A percentile compares a stretch with the other conserved stretches of the same genome.
phyloP scores from a whole-genome alignment of 1,140 invertebrate genomes.

The Cardiocondyla obscurior region DNA sequence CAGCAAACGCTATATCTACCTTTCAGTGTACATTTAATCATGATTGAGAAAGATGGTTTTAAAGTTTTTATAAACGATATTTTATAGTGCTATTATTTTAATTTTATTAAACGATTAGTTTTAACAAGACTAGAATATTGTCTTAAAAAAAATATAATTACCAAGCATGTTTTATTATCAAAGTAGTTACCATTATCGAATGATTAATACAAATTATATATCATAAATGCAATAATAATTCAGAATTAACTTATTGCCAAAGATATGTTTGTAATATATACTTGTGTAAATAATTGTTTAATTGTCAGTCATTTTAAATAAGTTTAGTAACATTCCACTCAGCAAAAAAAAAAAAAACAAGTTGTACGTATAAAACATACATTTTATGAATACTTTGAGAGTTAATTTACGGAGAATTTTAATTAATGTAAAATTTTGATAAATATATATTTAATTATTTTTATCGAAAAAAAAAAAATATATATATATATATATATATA shows the following conservation, averaged over 20 bases:
- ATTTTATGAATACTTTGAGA: constrained; percentile 6
- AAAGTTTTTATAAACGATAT: not conserved
- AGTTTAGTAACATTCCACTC: constrained; percentile 26
- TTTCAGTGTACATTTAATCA: not conserved
- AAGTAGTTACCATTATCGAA: not conserved
- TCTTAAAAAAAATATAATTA: not conserved
- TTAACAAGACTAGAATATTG: not conserved
- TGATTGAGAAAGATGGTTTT: not conserved
- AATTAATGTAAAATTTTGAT: constrained; percentile 10
- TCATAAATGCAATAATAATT: not conserved
- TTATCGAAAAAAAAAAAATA: not conserved
- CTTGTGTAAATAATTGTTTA: not conserved
- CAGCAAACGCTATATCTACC: no score
- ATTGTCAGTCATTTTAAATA: not conserved
- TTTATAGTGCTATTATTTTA: not conserved
- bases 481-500: no score
- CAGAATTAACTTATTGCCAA: constrained; percentile 36
- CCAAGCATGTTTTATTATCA: not conserved
- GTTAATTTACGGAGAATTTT: no score
- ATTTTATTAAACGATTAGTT: not conserved
- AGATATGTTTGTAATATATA: constrained; percentile 33
- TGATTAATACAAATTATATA: not conserved
- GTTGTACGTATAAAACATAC: not conserved
- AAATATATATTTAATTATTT: constrained; percentile 15
- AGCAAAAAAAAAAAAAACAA: not conserved